Conservation (phyloP, 2,797 vertebrate genomes). For the Urosaurus nigricauda region DNA sequence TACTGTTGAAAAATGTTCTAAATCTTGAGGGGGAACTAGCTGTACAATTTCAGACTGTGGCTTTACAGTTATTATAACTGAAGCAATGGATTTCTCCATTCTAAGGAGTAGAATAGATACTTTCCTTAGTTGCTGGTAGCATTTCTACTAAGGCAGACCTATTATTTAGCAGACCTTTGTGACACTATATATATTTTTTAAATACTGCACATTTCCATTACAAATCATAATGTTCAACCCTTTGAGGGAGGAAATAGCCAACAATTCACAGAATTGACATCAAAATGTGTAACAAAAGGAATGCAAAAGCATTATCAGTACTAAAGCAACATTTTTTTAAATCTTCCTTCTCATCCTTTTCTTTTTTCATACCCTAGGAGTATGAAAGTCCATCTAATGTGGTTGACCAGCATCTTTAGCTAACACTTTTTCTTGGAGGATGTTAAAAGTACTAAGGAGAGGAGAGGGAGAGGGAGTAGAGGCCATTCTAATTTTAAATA, state of each 20-base stretch:
- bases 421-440: conserved; percentile 35
- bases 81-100: too few species aligned
- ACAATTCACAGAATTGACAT: not conserved
- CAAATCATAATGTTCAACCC: not conserved
- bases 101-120: not conserved
- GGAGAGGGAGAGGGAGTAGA: not conserved
- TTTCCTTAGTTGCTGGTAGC: not conserved
- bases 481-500: conserved; percentile 34
- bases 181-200: not conserved
- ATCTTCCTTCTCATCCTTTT: not conserved
- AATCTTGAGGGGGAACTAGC: not conserved
- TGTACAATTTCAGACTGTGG: not conserved
- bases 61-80: not conserved
- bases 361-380: not conserved
- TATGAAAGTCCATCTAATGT: conserved; percentile 28
- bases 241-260: not conserved
- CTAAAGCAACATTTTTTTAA: not conserved
- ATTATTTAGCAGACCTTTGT: not conserved
- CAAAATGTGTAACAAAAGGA: not conserved
- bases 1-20: not conserved
- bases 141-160: not conserved
- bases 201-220: not conserved
- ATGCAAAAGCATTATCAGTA: not conserved
- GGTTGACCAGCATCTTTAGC: conserved; percentile 2
- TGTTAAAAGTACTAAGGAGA: not conserved